Percentiles rank a stretch among this genome's conserved stretches.
phyloP scores from a whole-genome alignment of 2,888 invertebrate species.

The Dromius quadrimaculatus region DNA sequence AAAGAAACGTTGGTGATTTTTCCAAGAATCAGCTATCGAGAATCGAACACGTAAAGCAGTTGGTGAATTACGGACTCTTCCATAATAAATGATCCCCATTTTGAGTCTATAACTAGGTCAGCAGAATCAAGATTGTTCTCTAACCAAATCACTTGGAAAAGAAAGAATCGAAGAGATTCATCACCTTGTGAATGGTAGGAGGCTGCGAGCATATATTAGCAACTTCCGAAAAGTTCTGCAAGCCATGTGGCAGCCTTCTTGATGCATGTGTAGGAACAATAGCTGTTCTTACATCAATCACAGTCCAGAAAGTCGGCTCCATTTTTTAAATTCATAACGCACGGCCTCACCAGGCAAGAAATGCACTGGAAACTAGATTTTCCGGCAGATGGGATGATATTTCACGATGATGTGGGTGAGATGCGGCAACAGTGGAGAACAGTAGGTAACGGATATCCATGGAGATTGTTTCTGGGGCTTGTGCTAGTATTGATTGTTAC shows the following conservation, averaged over 20 bases:
- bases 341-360: constrained; percentile 32
- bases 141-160: constrained; percentile 20
- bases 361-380: constrained; percentile 43
- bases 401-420: constrained; percentile 24
- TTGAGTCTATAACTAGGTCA: constrained; percentile 35
- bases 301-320: constrained; percentile 18
- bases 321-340: constrained; percentile 52
- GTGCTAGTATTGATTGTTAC: constrained; percentile 26
- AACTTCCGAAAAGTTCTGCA: no score
- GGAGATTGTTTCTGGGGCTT: constrained; percentile 31
- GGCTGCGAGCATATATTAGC: constrained; percentile 23
- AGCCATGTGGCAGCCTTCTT: no score
- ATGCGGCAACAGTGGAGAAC: neutral
- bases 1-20: constrained; percentile 18
- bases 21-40: constrained; percentile 13
- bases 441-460: constrained; percentile 17
- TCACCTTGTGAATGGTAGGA: neutral
- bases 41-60: constrained; percentile 17
- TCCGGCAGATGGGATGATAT: constrained; percentile 27
- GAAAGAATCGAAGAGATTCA: constrained; percentile 27
- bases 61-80: constrained; percentile 12
- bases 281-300: constrained; percentile 35
- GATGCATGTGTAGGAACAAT: constrained; percentile 22
- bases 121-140: constrained; percentile 7
- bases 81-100: constrained; percentile 30